These are phyloP conservation scores for Lasiurus borealis DNA, from an alignment of 2,113 vertebrate genomes.

Conservation along the genomic window DNA sequence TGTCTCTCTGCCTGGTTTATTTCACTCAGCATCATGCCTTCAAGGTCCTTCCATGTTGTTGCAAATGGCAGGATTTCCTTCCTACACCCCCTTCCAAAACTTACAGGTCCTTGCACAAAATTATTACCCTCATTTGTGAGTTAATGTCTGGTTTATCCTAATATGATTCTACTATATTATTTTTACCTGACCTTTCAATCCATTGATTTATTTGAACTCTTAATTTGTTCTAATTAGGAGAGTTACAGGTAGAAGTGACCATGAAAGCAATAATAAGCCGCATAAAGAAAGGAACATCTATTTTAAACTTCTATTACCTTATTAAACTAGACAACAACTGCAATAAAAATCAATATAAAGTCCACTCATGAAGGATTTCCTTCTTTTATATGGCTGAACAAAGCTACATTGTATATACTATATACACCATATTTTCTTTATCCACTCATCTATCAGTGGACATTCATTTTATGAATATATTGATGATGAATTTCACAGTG, in stretches of 20 bases:
- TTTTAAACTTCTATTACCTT: not conserved
- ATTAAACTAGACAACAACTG: too few species aligned
- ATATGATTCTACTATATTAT: not conserved
- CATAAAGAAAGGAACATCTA: not conserved
- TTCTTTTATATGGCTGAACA: not conserved
- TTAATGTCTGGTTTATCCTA: conserved; percentile 3
- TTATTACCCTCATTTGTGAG: not conserved
- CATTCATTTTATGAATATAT: not conserved
- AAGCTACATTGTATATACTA: not conserved
- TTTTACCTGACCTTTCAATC: not conserved
- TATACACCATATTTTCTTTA: not conserved
- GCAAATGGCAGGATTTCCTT: not conserved
- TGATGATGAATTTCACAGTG: not conserved
- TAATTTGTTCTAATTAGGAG: not conserved
- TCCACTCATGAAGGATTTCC: not conserved
- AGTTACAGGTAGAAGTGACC: not conserved
- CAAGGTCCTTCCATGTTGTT: not conserved
- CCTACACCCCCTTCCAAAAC: not conserved
- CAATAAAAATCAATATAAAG: not conserved
- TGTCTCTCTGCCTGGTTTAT: not conserved
- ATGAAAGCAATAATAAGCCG: not conserved
- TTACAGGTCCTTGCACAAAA: not conserved
- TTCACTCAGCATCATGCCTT: not conserved
- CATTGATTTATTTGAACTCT: not conserved
- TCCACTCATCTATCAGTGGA: too few species aligned